Evolutionary conservation across 2,888 invertebrate species (phyloP), one percentile per base, ranked within the genome.

Genomic region (Biston betularia): DNA sequence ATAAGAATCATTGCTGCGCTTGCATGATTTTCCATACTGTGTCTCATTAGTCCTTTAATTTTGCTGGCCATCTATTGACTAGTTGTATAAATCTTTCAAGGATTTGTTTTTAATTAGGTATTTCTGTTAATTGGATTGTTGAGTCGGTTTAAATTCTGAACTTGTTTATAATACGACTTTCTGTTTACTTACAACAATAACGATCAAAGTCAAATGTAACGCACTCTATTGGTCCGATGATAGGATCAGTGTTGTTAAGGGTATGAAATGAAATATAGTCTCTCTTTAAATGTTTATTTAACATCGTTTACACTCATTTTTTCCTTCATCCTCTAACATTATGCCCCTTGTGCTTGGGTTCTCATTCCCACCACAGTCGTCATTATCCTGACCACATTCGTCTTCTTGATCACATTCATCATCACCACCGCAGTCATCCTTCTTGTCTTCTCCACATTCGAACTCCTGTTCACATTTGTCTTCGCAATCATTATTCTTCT

Each of bases 381-480:
- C 40, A 7, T 9, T 9, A 38, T 55, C 55, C 15, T 44, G 9
- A 14, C n/a, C 56, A 44, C 62, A 62, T 1, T 73, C 73, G 0
- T 72, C 72, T 0, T 69, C 72, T 0, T 62, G 56, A 9, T 67
- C 76, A 52, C 79, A 78, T 0, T 76, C 70, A 15, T 74, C 68
- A 11, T 67, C 50, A 0, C 71, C 68, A 0, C 58, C 72, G 35
- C 77, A 77, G 0, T 65, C 63, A 69, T 58, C 66, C 11, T 50
- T 52, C 6, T 74, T 63, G 15, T 75, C 66, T 0, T 79, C 74
- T 0, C 80, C 73, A 53, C 84, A 84, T 0, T 77, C 76, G 49
- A 75, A 85, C 15, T 81, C 78, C 0, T 50, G 35, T 10, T 82
- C 77, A 55, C 85, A 87, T 14, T 71, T 65, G 0, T 73, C 24